Conservation (phyloP, 2,797 vertebrate species). For the Artibeus lituratus region DNA sequence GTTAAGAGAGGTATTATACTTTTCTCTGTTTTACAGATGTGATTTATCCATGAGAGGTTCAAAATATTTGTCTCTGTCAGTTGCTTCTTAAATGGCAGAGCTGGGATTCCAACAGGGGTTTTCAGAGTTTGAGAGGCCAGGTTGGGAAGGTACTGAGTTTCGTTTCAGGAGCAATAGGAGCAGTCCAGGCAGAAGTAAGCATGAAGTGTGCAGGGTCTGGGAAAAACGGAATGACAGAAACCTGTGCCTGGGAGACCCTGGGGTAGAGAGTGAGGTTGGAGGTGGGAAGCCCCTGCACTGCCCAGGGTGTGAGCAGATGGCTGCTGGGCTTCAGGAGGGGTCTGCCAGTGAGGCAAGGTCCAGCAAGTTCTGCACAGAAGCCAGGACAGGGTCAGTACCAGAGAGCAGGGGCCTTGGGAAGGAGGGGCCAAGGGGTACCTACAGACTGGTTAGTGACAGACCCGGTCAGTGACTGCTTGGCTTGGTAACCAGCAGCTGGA, state of each 20-base stretch:
- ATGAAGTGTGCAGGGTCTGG: background rate
- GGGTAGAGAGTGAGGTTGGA: background rate
- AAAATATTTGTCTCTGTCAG: background rate
- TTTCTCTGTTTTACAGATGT: background rate
- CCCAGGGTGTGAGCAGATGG: too few species aligned
- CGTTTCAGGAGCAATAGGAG: background rate
- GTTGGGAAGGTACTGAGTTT: background rate
- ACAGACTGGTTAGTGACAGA: background rate
- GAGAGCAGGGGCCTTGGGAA: background rate
- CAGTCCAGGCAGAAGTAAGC: background rate
- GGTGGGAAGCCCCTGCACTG: background rate
- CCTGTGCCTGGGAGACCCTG: background rate
- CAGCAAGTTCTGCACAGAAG: background rate
- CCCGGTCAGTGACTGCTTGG: background rate
- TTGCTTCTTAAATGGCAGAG: background rate
- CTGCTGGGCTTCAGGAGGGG: background rate
- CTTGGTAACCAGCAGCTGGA: background rate
- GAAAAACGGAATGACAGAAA: fast-evolving
- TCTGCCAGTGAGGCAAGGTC: background rate
- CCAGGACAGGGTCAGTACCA: background rate
- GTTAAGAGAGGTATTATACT: background rate
- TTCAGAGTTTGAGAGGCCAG: background rate
- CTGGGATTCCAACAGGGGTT: background rate
- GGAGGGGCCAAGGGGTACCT: too few species aligned
- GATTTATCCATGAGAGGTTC: background rate